A percentile compares a stretch with the other conserved stretches of the same genome.
Conservation (phyloP, 2,113 vertebrate species). For the Labrus mixtus region DNA sequence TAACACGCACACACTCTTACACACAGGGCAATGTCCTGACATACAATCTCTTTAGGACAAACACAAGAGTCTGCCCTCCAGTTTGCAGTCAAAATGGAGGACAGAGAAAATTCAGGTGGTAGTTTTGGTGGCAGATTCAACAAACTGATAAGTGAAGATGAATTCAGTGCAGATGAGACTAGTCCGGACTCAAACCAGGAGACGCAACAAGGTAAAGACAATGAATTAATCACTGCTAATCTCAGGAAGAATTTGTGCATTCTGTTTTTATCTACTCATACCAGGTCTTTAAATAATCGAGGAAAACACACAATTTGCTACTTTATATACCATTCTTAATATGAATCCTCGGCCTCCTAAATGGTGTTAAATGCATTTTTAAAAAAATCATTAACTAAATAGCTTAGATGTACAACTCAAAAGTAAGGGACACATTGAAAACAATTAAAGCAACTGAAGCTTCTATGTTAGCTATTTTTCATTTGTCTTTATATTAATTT, state of each 20-base stretch:
- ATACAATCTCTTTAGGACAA: slow-evolving; percentile 39
- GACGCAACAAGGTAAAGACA: slow-evolving; percentile 54
- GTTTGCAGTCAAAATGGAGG: slow-evolving; percentile 63
- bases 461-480: too few species aligned
- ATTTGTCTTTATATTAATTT: too few species aligned
- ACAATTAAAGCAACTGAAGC: too few species aligned
- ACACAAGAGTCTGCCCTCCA: slow-evolving; percentile 3
- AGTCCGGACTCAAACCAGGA: slow-evolving; percentile 25
- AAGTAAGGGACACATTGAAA: too few species aligned
- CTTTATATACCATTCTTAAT: too few species aligned
- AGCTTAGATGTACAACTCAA: too few species aligned
- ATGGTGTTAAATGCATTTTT: background rate
- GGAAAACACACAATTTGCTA: background rate
- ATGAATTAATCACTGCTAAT: too few species aligned
- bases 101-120: background rate
- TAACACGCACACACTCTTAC: slow-evolving; percentile 18
- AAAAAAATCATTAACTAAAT: too few species aligned
- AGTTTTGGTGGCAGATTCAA: slow-evolving; percentile 34
- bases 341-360: too few species aligned
- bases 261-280: background rate
- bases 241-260: background rate
- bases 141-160: slow-evolving; percentile 51
- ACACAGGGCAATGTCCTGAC: slow-evolving; percentile 67
- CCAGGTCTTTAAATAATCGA: background rate
- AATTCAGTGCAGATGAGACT: slow-evolving; percentile 25